Base-by-base conservation (phyloP, 2,797 vertebrate species). In the Leuciscus waleckii region DNA sequence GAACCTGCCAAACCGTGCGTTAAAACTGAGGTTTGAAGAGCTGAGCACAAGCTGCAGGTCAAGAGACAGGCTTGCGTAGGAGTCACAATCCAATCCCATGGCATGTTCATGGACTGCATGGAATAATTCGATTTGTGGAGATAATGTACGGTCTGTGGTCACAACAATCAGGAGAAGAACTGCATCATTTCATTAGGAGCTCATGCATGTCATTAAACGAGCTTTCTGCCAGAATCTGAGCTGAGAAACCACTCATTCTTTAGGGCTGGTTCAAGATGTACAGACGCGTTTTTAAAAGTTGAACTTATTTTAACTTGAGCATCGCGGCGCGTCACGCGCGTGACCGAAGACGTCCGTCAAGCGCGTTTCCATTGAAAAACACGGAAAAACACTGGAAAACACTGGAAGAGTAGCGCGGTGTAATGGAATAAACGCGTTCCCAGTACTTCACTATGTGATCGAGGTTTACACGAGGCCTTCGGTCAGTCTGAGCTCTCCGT, bases 121-220 rank as follows among this genome's bases (percentile, higher is more conserved):
- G 41, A 79, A 46, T 79, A 63, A 65, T 79, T 32, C 3, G 41
- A 79, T 71, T n/a, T 26, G 58, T 26, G 58, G 14, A 26, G 58
- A 61, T 14, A 14, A 26, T n/a, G 7, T 9, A 29, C 7, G 43
- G n/a, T 46, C 70, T 26, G n/a, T 29, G 26, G 19, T 32, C 77
- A 67, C 32, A 46, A 29, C 58, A n/a, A 23, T 8, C 37, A 46
- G 58, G 10, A 49, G 75, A 70, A 68, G 74, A 68, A 39, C 7
- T 14, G 80, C 9, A 49, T 82, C 68, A 82, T 88, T 87, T 85
- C 79, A 86, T 87, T 89, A 85, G n/a, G 39, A 69, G 82, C 74
- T 80, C 70, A 80, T 82, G 79, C 85, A 41, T 79, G 73, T 51
- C 35, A 61, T 41, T 39, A 61, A 41, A 29, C n/a, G 1, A 51